Percentiles rank a stretch among this genome's conserved stretches.
Conservation (phyloP, 2,797 vertebrate genomes). For the Poecilia wingei region DNA sequence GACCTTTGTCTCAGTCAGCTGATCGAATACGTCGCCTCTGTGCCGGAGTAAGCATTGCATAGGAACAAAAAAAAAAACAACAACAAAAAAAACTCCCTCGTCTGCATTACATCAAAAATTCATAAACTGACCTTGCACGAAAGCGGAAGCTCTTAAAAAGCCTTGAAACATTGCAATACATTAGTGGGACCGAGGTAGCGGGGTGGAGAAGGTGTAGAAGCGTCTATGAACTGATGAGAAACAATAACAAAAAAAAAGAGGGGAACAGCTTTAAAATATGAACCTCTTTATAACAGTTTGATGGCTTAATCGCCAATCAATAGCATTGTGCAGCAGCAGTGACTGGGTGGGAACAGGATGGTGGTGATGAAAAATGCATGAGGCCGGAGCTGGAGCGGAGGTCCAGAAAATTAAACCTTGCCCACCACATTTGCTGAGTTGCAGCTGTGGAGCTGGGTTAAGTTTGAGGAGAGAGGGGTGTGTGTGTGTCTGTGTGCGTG, state of each 20-base stretch:
- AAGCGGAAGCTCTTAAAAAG: slow-evolving; percentile 53
- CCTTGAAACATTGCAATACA: slow-evolving; percentile 39
- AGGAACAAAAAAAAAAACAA: background rate
- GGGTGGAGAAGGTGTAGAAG: slow-evolving; percentile 58
- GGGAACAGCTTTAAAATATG: slow-evolving; percentile 81
- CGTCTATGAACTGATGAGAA: slow-evolving; percentile 82
- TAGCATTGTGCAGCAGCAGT: slow-evolving; percentile 79
- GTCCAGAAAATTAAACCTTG: slow-evolving; percentile 83
- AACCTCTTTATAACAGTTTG: slow-evolving; percentile 86
- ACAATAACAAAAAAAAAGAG: slow-evolving; percentile 26
- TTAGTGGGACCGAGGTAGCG: slow-evolving; percentile 23
- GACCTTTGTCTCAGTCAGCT: slow-evolving; percentile 63
- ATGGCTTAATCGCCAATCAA: slow-evolving; percentile 90
- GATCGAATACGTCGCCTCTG: slow-evolving; percentile 52
- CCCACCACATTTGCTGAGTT: slow-evolving; percentile 82
- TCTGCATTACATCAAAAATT: slow-evolving; percentile 71
- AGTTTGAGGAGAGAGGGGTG: slow-evolving; percentile 51
- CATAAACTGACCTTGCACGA: slow-evolving; percentile 59
- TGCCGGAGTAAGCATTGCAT: slow-evolving; percentile 47
- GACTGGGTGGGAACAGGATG: slow-evolving; percentile 70
- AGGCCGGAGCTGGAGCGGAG: slow-evolving; percentile 76
- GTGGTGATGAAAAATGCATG: slow-evolving; percentile 87
- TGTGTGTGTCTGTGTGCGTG: slow-evolving; percentile 33
- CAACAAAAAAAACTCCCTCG: background rate
- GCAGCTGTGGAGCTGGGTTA: slow-evolving; percentile 63